Percentiles rank a stretch among this genome's conserved stretches.
These are phyloP conservation scores for Phodopus roborovskii DNA, from an alignment of 2,113 vertebrate genomes.

Conservation along the genomic window DNA sequence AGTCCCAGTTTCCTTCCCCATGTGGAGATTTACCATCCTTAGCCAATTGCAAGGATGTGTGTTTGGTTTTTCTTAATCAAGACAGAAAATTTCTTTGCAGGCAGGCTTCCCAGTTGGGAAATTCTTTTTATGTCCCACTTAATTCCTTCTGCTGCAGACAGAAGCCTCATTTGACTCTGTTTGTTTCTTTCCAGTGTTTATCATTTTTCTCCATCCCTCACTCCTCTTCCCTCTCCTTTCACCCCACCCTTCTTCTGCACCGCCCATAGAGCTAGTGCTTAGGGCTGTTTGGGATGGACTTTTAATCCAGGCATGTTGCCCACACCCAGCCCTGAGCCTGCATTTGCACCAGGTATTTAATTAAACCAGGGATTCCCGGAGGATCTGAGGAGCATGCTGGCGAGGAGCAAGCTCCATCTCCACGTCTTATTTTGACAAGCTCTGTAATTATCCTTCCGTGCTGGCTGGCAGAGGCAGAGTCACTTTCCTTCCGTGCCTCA, in stretches of 20 bases:
- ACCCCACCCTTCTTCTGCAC: neutral
- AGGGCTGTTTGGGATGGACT: neutral
- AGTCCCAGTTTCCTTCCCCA: neutral
- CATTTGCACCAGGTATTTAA: slow-evolving; percentile 82
- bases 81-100: slow-evolving; percentile 61
- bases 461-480: slow-evolving; percentile 74
- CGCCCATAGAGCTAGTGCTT: neutral
- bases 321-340: neutral
- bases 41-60: neutral
- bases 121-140: slow-evolving; percentile 44
- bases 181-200: slow-evolving; percentile 3
- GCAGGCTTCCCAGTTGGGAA: slow-evolving; percentile 46
- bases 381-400: slow-evolving; percentile 76
- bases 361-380: slow-evolving; percentile 82
- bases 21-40: neutral
- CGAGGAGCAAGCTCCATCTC: slow-evolving; percentile 74
- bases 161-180: neutral
- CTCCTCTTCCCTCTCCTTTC: neutral
- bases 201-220: neutral
- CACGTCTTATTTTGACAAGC: slow-evolving; percentile 81
- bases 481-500: slow-evolving; percentile 70
- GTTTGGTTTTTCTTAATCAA: slow-evolving; percentile 66
- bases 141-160: slow-evolving; percentile 39
- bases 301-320: slow-evolving; percentile 23
- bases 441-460: slow-evolving; percentile 76